Evolutionary conservation across 37 sponge, comb jelly and placozoan genomes (phyloP).

Genomic region (Haliclona indistincta): DNA sequence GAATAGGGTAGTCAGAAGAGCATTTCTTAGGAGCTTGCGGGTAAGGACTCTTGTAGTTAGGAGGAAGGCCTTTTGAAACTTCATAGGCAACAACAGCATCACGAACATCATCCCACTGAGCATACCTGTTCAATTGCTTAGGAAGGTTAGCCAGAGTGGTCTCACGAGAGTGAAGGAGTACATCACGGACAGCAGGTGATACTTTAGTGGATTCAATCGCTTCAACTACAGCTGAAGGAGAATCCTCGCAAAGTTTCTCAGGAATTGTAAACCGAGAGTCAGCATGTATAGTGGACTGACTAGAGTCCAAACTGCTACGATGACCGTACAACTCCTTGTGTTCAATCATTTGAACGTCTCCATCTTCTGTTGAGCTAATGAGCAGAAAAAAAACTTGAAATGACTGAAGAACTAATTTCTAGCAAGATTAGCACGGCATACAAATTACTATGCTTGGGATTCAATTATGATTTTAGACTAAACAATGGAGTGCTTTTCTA

Average conservation of each 20-base stretch:
- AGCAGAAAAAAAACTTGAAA: background rate
- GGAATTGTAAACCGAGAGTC: constrained; percentile 4
- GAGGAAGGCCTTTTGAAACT: background rate
- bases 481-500: too few species aligned
- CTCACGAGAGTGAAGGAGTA: constrained; percentile 34
- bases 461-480: too few species aligned
- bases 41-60: constrained; percentile 4
- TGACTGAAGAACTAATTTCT: background rate
- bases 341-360: constrained; percentile 40
- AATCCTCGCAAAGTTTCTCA: background rate
- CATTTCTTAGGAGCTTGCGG: background rate
- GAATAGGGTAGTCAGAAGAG: background rate
- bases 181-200: constrained; percentile 4
- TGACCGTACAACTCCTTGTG: constrained; percentile 58
- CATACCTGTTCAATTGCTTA: background rate
- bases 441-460: too few species aligned
- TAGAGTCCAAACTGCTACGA: background rate
- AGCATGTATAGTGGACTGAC: background rate
- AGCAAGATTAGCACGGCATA: too few species aligned
- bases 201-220: constrained; percentile 21
- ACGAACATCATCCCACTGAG: background rate
- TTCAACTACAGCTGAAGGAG: constrained; percentile 12
- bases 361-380: background rate
- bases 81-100: constrained; percentile 5
- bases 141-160: background rate